These are phyloP conservation scores for Seriola dumerili DNA, from an alignment of 2,113 vertebrate genomes.

Conservation along the genomic window DNA sequence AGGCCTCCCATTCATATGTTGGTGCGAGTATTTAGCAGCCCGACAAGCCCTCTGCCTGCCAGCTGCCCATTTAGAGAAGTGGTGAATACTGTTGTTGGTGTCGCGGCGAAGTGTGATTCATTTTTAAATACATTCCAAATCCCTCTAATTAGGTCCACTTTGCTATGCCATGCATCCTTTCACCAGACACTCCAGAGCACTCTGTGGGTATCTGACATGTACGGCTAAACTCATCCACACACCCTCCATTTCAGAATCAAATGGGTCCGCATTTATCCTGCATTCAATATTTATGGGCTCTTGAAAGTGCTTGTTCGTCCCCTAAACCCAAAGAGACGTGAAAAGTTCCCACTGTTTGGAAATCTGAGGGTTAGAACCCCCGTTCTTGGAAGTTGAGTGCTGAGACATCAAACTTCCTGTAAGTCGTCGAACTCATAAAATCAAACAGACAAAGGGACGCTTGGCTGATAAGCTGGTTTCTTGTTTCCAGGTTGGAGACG, in stretches of 20 bases:
- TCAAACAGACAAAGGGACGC: conserved; percentile 1
- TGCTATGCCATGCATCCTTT: conserved; percentile 56
- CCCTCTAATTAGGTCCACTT: conserved; percentile 74
- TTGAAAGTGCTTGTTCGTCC: conserved; percentile 60
- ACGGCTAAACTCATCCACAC: conserved; percentile 45
- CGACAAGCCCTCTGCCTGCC: conserved; percentile 66
- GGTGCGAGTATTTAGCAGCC: conserved; percentile 56
- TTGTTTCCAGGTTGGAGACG: no score
- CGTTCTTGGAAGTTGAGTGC: not conserved
- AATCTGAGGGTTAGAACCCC: not conserved
- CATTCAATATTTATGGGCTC: conserved; percentile 74
- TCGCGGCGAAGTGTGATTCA: conserved; percentile 54
- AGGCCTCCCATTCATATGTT: conserved; percentile 73
- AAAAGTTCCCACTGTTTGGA: conserved; percentile 35
- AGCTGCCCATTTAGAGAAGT: conserved; percentile 74
- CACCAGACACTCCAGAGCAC: conserved; percentile 60
- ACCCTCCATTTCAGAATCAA: conserved; percentile 65
- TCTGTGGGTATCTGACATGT: conserved; percentile 43
- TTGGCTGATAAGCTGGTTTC: not conserved
- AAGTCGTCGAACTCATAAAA: not conserved
- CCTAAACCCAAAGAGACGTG: conserved; percentile 45
- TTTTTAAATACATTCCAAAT: conserved; percentile 68
- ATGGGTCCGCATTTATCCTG: conserved; percentile 66
- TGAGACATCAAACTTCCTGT: not conserved
- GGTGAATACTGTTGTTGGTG: conserved; percentile 64